These are phyloP conservation scores for Tetramorium alpestre DNA, from an alignment of 1,140 invertebrate species.

Conservation along the genomic window DNA sequence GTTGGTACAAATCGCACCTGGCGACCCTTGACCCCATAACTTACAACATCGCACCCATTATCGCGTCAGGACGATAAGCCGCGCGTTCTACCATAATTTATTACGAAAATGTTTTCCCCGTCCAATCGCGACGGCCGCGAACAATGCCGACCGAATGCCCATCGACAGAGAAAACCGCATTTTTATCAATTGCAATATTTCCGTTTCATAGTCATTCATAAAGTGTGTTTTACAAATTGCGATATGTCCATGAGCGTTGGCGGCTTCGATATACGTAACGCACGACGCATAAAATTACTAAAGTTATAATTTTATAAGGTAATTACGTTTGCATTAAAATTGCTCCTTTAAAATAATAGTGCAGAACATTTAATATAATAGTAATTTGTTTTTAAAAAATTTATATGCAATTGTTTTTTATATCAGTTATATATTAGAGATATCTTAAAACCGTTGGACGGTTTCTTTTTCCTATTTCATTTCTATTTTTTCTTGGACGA, in stretches of 20 bases:
- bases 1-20: constrained; percentile 68
- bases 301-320: not conserved
- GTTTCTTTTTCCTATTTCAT: too few relatives aligned
- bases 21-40: constrained; percentile 52
- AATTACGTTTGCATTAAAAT: not conserved
- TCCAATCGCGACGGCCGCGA: constrained; percentile 18
- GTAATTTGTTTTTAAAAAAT: not conserved
- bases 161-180: not conserved
- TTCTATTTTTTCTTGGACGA: not conserved
- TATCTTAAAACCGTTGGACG: not conserved
- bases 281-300: not conserved
- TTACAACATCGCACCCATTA: constrained; percentile 58
- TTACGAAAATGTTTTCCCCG: constrained; percentile 54
- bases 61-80: constrained; percentile 62
- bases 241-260: not conserved
- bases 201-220: not conserved
- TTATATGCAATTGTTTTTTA: not conserved
- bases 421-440: not conserved
- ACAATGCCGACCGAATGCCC: not conserved
- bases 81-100: constrained; percentile 57
- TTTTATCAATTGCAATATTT: constrained; percentile 15
- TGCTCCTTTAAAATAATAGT: not conserved
- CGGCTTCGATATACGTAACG: too few relatives aligned
- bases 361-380: not conserved
- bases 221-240: not conserved